These are phyloP conservation scores for Ectemnius lituratus DNA, from an alignment of 2,888 invertebrate species.

Conservation along the genomic window DNA sequence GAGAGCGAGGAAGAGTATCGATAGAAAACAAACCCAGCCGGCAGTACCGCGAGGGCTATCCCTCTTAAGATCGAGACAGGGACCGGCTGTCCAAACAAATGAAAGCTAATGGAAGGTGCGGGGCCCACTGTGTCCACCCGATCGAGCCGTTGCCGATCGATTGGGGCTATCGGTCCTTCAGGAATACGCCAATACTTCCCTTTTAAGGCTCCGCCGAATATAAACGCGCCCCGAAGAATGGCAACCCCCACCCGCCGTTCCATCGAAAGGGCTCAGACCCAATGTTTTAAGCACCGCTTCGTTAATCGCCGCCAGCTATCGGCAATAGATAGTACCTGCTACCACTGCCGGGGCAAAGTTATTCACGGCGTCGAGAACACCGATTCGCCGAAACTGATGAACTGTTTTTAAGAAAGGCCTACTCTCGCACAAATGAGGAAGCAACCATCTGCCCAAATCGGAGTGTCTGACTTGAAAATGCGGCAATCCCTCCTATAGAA, in stretches of 20 bases:
- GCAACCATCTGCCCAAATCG: not conserved
- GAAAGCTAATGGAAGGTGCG: conserved; percentile 65
- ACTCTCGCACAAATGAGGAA: not conserved
- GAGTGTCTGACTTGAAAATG: not conserved
- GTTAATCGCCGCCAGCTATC: conserved; percentile 3
- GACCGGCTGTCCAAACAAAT: conserved; percentile 65
- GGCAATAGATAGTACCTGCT: conserved; percentile 4
- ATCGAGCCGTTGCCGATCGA: conserved; percentile 53
- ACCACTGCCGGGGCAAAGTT: not conserved
- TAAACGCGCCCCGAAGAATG: not conserved
- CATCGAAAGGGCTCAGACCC: not conserved
- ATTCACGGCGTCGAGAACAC: conserved; percentile 2
- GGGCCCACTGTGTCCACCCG: conserved; percentile 44
- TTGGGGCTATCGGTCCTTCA: conserved; percentile 34
- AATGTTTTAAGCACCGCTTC: not conserved
- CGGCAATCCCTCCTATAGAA: too few species aligned
- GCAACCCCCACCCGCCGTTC: not conserved
- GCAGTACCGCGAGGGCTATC: conserved; percentile 35
- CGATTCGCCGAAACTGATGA: not conserved
- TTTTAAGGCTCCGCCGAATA: conserved; percentile 18
- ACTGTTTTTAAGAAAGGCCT: not conserved
- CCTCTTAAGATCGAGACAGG: conserved; percentile 59
- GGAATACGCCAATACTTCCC: conserved; percentile 23
- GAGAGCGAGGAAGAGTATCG: conserved; percentile 38
- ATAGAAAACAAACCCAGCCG: conserved; percentile 56